These are phyloP conservation scores for Muntiacus muntjak DNA, from an alignment of 2,113 vertebrate genomes.

Conservation along the genomic window DNA sequence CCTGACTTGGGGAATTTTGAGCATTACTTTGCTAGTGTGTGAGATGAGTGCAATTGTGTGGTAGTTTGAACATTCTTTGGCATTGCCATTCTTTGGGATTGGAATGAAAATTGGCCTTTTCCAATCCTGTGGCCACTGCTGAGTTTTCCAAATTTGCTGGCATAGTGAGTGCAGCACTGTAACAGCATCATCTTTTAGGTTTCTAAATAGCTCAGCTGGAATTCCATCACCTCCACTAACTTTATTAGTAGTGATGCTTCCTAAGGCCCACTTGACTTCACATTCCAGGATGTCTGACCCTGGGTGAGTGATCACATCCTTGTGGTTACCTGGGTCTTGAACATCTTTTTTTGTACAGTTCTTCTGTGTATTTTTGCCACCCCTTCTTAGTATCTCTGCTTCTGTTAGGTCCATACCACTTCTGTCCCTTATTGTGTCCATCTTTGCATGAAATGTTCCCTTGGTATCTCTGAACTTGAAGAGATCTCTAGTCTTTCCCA, in stretches of 20 bases:
- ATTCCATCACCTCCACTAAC: neutral
- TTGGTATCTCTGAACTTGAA: neutral
- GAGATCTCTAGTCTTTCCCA: neutral
- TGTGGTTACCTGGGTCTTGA: neutral
- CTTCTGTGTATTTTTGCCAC: neutral
- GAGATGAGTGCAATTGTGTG: neutral
- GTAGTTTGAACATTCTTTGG: neutral
- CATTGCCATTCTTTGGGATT: neutral
- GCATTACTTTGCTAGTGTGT: neutral
- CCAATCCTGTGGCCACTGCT: neutral
- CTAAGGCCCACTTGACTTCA: neutral
- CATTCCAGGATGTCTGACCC: neutral
- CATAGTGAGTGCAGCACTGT: neutral
- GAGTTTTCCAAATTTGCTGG: neutral
- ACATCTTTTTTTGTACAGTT: neutral
- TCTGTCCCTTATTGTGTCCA: neutral
- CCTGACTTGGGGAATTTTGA: neutral
- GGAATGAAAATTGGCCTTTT: neutral
- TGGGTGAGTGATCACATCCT: neutral
- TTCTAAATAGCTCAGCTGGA: neutral
- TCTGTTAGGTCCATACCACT: neutral
- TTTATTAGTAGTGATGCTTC: neutral
- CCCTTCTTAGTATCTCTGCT: neutral
- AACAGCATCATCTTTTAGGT: neutral
- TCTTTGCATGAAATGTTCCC: neutral